Evolutionary conservation across 2,888 invertebrate species (phyloP).

Genomic region (Nysson spinosus): DNA sequence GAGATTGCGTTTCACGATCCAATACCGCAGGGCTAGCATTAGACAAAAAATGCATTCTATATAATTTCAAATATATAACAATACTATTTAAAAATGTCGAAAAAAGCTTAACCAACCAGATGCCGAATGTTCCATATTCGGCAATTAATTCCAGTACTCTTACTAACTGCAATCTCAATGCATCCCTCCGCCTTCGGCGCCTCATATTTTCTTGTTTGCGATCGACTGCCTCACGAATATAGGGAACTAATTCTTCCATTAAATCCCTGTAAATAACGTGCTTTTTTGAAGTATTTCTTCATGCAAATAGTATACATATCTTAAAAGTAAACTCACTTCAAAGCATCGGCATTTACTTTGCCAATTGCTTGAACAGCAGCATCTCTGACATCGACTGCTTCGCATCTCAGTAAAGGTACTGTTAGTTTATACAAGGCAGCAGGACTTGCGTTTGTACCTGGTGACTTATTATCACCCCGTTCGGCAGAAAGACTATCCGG

Average conservation of each 20-base stretch:
- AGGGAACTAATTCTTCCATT: conserved; percentile 95
- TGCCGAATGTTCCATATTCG: conserved; percentile 92
- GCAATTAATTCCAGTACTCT: conserved; percentile 95
- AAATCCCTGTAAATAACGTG: conserved; percentile 85
- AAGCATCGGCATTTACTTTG: conserved; percentile 94
- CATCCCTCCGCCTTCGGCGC: conserved; percentile 92
- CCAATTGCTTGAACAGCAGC: conserved; percentile 96
- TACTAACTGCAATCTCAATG: conserved; percentile 93
- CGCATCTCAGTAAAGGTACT: conserved; percentile 94
- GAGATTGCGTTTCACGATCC: conserved; percentile 88
- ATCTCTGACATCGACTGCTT: conserved; percentile 95
- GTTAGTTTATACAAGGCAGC: conserved; percentile 94
- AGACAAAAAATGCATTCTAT: too few relatives aligned
- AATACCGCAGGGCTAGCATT: conserved; percentile 91
- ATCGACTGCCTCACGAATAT: conserved; percentile 97
- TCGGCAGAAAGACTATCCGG: conserved; percentile 93
- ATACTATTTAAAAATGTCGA: too few relatives aligned
- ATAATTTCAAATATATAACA: too few relatives aligned
- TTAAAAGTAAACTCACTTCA: conserved; percentile 84
- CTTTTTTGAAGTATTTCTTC: neutral
- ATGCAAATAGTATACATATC: neutral
- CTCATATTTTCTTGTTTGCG: conserved; percentile 98
- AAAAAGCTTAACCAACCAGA: conserved; percentile 76
- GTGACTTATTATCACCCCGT: conserved; percentile 86
- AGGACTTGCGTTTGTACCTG: conserved; percentile 87